Evolutionary conservation across 2,888 invertebrate species (phyloP).

Genomic region (Lysandra coridon): DNA sequence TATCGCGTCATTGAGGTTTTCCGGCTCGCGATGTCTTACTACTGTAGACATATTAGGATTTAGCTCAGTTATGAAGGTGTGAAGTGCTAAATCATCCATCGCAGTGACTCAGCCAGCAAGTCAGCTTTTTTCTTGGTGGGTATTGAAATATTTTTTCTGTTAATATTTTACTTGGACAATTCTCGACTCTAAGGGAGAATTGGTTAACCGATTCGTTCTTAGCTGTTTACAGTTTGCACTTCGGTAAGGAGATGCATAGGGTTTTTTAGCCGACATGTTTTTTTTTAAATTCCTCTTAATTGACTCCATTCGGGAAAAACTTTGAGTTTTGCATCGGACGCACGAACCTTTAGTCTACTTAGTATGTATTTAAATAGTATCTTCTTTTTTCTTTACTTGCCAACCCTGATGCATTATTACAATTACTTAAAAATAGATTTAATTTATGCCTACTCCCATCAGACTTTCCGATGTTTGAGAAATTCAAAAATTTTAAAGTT

Average conservation of each 20-base stretch:
- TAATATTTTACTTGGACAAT: conserved; percentile 28
- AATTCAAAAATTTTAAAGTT: background rate
- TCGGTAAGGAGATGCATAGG: conserved; percentile 32
- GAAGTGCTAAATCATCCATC: conserved; percentile 27
- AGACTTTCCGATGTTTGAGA: background rate
- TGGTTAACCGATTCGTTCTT: conserved; percentile 26
- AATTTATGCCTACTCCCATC: background rate
- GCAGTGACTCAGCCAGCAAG: conserved; percentile 29
- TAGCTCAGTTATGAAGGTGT: conserved; percentile 27
- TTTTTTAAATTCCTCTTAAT: background rate
- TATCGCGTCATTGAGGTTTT: background rate
- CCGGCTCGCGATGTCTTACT: background rate
- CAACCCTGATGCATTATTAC: background rate
- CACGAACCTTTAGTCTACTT: background rate
- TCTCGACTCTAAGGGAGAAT: conserved; percentile 26
- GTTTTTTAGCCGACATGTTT: conserved; percentile 31
- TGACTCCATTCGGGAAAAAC: background rate
- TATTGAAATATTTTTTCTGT: conserved; percentile 31
- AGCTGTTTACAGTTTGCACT: conserved; percentile 31
- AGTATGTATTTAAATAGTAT: conserved; percentile 3
- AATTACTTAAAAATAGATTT: background rate
- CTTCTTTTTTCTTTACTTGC: background rate
- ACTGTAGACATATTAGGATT: conserved; percentile 25
- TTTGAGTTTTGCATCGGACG: background rate
- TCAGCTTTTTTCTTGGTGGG: conserved; percentile 29